Evolutionary conservation across 2,113 vertebrate genomes (phyloP), one percentile per base, ranked within the genome.

Genomic region (Copsychus sechellarum): DNA sequence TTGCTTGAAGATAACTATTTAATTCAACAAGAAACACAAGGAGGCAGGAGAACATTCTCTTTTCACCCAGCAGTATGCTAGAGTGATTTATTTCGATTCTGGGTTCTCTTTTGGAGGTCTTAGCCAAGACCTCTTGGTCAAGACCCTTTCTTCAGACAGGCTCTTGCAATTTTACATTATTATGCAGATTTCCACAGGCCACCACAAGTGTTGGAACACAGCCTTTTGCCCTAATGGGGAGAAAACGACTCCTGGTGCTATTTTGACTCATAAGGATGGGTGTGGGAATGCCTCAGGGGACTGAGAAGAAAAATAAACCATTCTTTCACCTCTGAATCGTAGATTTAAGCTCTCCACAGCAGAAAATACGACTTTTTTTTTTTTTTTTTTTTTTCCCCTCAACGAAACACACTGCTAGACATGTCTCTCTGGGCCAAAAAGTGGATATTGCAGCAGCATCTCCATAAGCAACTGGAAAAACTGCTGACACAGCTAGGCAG

Each of bases 101-200:
- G 40, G 47, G 33, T 19, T 77, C 42, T 33, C 24, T 87, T 69
- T 61, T 71, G 64, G 19, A 77, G 45, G 62, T 72, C n/a, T 64
- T 19, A 54, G 74, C 66, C 65, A 62, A 85, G 53, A 83, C 28
- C 12, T 31, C 9, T 72, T 93, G 88, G 73, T 90, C 38, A 95
- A 88, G 64, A 69, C 36, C 61, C 84, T 90, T 50, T 70, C 67
- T 87, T 69, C 86, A 86, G 88, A 85, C 56, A 83, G 23, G 45
- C 64, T 97, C 93, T 95, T 83, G 96, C 81, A 97, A 96, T 93
- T 82, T 82, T 76, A 80, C 54, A 48, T 92, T 95, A 95, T 88
- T 58, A 92, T 56, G 80, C 43, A 8, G 25, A 91, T 97, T 98
- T 91, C 96, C 72, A 94, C 91, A 97, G 54, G 84, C 64, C 20